These are phyloP conservation scores for Grammomys surdaster DNA, from an alignment of 2,113 vertebrate genomes.

Conservation along the genomic window DNA sequence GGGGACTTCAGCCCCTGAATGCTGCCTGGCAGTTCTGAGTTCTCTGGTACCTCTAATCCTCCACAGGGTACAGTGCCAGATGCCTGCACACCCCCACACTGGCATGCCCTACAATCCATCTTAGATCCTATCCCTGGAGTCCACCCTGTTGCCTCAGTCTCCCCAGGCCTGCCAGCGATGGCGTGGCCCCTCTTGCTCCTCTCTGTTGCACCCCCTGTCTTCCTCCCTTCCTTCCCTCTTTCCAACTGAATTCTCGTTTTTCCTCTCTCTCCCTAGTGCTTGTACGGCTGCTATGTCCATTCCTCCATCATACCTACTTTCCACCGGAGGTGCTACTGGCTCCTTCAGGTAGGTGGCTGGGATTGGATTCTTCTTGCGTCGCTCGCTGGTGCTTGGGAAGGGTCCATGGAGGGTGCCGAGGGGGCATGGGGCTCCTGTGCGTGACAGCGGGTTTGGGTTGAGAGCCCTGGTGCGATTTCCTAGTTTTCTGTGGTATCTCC, in stretches of 20 bases:
- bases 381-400: rapidly evolving
- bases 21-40: not conserved
- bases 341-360: constrained; percentile 95
- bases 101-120: not conserved
- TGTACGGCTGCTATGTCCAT: constrained; percentile 99
- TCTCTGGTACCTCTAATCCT: not conserved
- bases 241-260: constrained; percentile 83
- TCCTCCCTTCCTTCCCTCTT: constrained; percentile 72
- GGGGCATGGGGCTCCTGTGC: not conserved
- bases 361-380: constrained; percentile 43
- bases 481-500: rapidly evolving
- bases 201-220: constrained; percentile 20
- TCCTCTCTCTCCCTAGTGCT: constrained; percentile 91
- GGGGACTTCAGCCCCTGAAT: not conserved
- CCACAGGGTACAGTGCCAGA: not conserved
- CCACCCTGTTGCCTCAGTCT: not conserved
- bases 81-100: not conserved
- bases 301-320: constrained; percentile 99
- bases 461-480: not conserved
- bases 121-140: not conserved
- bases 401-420: not conserved
- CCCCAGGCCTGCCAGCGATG: not conserved
- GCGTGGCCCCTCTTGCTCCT: not conserved
- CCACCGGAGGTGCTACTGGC: constrained; percentile 99
- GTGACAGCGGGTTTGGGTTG: not conserved